Conservation (phyloP, 2,797 vertebrate species). For the Glyptemys insculpta region DNA sequence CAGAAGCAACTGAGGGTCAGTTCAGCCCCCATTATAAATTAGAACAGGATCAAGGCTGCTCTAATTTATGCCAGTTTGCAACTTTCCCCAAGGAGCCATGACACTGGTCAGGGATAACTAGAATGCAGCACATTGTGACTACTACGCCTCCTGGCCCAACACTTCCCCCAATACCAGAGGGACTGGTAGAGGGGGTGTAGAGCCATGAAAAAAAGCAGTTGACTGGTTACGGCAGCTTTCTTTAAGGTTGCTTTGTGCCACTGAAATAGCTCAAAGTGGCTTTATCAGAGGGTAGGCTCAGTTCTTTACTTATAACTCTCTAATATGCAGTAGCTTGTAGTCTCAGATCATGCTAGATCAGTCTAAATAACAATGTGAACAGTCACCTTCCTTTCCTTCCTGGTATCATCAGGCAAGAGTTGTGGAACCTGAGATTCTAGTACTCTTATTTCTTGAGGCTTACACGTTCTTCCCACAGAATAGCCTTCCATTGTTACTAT, state of each 20-base stretch:
- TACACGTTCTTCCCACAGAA: neutral
- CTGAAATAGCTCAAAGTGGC: neutral
- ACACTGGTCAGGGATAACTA: neutral
- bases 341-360: neutral
- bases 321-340: neutral
- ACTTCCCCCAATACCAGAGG: neutral
- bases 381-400: neutral
- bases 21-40: neutral
- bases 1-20: neutral
- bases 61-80: neutral
- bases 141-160: neutral
- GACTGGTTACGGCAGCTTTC: neutral
- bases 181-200: neutral
- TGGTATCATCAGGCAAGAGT: neutral
- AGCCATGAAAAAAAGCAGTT: neutral
- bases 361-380: neutral
- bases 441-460: slow-evolving; percentile 7
- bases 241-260: neutral
- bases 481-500: neutral
- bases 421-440: slow-evolving; percentile 40
- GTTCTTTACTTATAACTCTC: neutral
- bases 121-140: neutral
- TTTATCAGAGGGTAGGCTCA: neutral
- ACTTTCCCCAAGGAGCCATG: neutral
- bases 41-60: neutral